Percentiles rank a stretch among this genome's conserved stretches.
Conservation (phyloP, 2,113 vertebrate species). For the Sebastes schlegelii region DNA sequence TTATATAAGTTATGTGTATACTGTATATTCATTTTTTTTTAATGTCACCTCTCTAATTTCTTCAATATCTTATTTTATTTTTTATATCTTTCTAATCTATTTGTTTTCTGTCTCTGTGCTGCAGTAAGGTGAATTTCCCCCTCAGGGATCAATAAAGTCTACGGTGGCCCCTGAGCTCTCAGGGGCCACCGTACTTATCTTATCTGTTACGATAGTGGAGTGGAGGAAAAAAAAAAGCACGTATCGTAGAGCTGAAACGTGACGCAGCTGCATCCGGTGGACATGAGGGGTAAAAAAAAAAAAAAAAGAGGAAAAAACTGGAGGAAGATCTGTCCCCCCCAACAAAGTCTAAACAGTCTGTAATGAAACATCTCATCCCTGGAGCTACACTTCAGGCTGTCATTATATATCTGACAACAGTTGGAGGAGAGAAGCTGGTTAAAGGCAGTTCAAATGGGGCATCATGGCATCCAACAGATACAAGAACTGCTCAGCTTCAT, state of each 20-base stretch:
- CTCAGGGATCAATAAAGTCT: not conserved
- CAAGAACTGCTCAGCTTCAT: slow-evolving; percentile 31
- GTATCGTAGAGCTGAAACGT: not conserved
- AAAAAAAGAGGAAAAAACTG: not conserved
- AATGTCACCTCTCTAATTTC: not conserved
- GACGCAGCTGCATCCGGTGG: not conserved
- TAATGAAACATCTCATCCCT: not conserved
- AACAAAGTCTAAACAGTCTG: not conserved
- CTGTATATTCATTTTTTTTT: not conserved
- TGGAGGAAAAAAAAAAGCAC: not conserved
- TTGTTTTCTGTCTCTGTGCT: not conserved
- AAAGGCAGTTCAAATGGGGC: not conserved
- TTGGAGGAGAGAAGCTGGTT: not conserved
- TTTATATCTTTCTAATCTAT: not conserved
- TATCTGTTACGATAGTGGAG: not conserved
- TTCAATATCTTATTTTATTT: not conserved
- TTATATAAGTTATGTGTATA: slow-evolving; percentile 2
- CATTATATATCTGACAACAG: not conserved
- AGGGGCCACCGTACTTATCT: not conserved
- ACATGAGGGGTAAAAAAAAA: not conserved
- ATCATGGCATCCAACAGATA: slow-evolving; percentile 9
- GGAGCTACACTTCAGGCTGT: not conserved
- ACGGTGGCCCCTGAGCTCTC: not conserved
- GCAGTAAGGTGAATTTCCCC: not conserved
- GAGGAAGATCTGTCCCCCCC: not conserved